Base-by-base conservation (phyloP, 1,140 invertebrate genomes). In the Cardiocondyla obscurior region DNA sequence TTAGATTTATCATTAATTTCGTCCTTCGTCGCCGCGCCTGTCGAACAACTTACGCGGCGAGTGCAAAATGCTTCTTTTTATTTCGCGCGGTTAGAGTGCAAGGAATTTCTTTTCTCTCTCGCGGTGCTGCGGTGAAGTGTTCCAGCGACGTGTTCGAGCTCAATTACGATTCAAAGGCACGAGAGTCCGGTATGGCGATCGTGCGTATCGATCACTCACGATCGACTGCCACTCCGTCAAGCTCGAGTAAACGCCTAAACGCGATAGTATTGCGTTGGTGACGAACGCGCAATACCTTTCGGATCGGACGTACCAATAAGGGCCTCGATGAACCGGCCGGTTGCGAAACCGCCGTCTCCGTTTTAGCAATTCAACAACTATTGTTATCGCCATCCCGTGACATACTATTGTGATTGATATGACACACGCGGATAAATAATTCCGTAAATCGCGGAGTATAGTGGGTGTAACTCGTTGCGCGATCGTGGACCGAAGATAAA, bases 251-350 rank as follows among this genome's bases (percentile, higher is more conserved):
- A 79, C 46, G 74, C 46, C 74, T 55, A 49, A 69, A 30, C 62
- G 42, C 36, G 62, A 72, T 60, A 69, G 73, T 62, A 19, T 57
- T 70, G 85, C 73, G 84, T 87, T 85, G 84, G 86, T 83, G 85
- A 84, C 85, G 81, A 74, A 65, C 51, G 64, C 74, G 74, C 86
- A 62, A 70, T 86, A 65, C 81, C 73, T 73, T 81, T 83, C 85
- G 70, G 69, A 60, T 65, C 84, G 58, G 16, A 57, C 33, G 70
- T 49, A 64, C 69, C 74, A 81, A 86, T 64, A 74, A 67, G 74
- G 88, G 81, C 57, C 81, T 91, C 92, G 89, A 88, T 85, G 90
- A 92, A 93, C 90, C 90, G 89, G 49, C 85, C 85, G 82, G 55
- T 90, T 79, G 62, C 74, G 33, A 79, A 46, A 79, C 62, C 28